Base-by-base conservation (phyloP, 2,888 invertebrate species). In the Apodemia zela region DNA sequence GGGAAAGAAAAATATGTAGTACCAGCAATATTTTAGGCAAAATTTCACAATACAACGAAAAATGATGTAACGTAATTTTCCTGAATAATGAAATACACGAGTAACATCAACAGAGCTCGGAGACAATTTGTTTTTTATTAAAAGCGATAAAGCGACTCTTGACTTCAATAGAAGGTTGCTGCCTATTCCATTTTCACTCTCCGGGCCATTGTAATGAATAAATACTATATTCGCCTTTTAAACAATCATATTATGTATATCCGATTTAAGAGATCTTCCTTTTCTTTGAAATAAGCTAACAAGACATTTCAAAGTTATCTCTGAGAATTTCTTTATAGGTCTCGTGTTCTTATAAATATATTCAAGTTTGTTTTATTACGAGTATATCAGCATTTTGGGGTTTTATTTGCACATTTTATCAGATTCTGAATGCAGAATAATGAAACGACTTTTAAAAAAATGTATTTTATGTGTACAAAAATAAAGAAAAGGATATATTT, bases 101-200 rank as follows among this genome's bases (percentile, higher is more conserved):
- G 54, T 54, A 59, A 63, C 58, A 35, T 63, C 62, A 59, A 29
- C 57, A 63, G 38, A 61, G 59, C 61, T 64, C 61, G 59, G 59
- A 21, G 58, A 59, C 59, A 58, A 65, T 62, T 59, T 59, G 61
- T 65, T 65, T 67, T 66, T 71, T 69, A 69, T 69, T 68, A 69
- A 66, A 69, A 61, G 63, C 67, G 63, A 67, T 66, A 67, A 69
- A 69, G 29, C 59, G 58, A 29, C 59, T 61, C 17, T 61, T 35
- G 63, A 61, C 64, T 58, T 63, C 49, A 64, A 64, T 60, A 59
- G 62, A 65, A 62, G 62, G 62, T 49, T 65, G 59, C 63, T 62
- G 61, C 63, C 57, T 57, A 57, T 57, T 57, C 57, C 15, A 57
- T 57, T 57, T 57, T 57, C 57, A 25, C 25, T 57, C 57, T 25